Percentiles rank a stretch among this genome's conserved stretches.
These are phyloP conservation scores for Nibea albiflora DNA, from an alignment of 2,113 vertebrate genomes.

Conservation along the genomic window DNA sequence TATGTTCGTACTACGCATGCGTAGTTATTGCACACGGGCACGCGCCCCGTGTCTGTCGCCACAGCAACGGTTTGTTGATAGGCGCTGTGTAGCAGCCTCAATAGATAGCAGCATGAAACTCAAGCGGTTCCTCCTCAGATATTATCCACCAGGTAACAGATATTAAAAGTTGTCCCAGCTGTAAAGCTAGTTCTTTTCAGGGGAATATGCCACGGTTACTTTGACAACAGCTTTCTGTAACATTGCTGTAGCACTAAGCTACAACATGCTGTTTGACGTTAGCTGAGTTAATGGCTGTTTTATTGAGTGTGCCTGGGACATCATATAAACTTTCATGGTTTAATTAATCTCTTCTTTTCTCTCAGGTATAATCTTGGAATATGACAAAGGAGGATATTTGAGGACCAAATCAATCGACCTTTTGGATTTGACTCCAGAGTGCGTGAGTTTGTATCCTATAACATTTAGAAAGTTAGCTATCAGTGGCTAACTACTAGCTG, in stretches of 20 bases:
- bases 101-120: conserved; percentile 82
- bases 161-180: background rate
- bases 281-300: background rate
- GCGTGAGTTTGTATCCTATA: conserved; percentile 69
- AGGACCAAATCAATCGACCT: conserved; percentile 93
- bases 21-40: background rate
- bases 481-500: background rate
- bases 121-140: conserved; percentile 90
- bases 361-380: conserved; percentile 94
- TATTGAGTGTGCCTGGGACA: background rate
- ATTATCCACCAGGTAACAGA: conserved; percentile 93
- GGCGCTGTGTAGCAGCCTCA: background rate
- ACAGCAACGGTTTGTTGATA: conserved; percentile 75
- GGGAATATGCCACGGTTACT: background rate
- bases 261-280: no score
- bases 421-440: conserved; percentile 89
- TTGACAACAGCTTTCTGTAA: background rate
- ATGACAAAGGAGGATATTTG: conserved; percentile 85
- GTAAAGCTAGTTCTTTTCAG: background rate
- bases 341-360: background rate
- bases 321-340: no score
- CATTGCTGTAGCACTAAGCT: background rate
- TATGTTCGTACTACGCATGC: conserved; percentile 62
- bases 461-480: background rate
- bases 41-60: conserved; percentile 52